phyloP scores from a whole-genome alignment of 2,113 vertebrate species.

The Condylura cristata region DNA sequence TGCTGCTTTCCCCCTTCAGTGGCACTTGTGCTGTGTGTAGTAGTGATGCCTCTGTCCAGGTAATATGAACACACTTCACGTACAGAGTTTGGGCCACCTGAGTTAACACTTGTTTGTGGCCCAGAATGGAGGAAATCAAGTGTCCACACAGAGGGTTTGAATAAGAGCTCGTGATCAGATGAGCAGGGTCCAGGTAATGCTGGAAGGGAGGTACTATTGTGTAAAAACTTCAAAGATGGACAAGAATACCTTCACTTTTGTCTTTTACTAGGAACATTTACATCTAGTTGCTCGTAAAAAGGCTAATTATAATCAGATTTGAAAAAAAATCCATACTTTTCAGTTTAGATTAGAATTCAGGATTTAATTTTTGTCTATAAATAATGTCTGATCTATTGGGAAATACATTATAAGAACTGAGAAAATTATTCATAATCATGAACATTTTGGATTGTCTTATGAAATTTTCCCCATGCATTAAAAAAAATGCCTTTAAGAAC shows the following conservation, averaged over 20 bases:
- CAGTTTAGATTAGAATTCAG: neutral
- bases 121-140: neutral
- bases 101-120: neutral
- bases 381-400: neutral
- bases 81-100: neutral
- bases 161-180: neutral
- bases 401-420: conserved; percentile 8
- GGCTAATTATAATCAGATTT: neutral
- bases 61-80: neutral
- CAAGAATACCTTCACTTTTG: neutral
- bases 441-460: neutral
- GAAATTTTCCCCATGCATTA: neutral
- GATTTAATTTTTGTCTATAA: conserved; percentile 12
- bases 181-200: neutral
- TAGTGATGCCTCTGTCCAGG: neutral
- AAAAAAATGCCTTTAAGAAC: neutral
- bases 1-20: neutral
- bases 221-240: neutral
- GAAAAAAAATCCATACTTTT: neutral
- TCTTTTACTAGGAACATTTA: neutral
- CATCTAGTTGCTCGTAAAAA: neutral
- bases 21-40: neutral
- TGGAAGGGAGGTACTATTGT: neutral
- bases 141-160: neutral
- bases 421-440: conserved; percentile 18